Conservation (phyloP, 2,113 vertebrate species). For the Oncorhynchus kisutch region DNA sequence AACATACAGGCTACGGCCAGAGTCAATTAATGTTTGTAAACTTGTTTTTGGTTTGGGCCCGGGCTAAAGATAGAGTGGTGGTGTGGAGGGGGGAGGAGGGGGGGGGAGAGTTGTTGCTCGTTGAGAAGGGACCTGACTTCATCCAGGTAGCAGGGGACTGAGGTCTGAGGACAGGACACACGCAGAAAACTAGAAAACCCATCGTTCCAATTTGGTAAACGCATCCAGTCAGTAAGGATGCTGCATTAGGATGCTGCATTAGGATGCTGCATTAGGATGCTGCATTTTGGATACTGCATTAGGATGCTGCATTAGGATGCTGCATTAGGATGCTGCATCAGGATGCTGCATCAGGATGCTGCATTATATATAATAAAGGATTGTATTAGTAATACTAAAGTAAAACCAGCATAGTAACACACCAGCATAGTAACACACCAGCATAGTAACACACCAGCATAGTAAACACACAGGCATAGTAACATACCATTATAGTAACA, state of each 20-base stretch:
- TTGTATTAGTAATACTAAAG: no score
- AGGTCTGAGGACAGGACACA: constrained; percentile 20
- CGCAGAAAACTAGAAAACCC: not conserved
- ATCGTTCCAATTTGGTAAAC: not conserved
- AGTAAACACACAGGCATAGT: no score
- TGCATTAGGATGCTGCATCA: no score
- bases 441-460: no score
- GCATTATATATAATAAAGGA: no score
- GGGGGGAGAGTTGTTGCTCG: constrained; percentile 48
- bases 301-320: no score
- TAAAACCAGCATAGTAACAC: no score
- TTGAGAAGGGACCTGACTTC: constrained; percentile 42
- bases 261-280: no score
- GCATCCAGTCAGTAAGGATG: not conserved
- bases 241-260: not conserved
- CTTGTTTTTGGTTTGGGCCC: constrained; percentile 68
- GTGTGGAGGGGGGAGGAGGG: constrained; percentile 50
- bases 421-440: no score
- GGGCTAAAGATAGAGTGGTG: constrained; percentile 71
- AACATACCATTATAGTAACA: no score
- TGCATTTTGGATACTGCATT: no score
- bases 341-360: no score
- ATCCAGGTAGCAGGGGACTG: constrained; percentile 39
- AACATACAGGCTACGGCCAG: constrained; percentile 61
- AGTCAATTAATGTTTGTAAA: constrained; percentile 71